Evolutionary conservation across 2,888 invertebrate genomes (phyloP).

Genomic region (Pollenia angustigena): DNA sequence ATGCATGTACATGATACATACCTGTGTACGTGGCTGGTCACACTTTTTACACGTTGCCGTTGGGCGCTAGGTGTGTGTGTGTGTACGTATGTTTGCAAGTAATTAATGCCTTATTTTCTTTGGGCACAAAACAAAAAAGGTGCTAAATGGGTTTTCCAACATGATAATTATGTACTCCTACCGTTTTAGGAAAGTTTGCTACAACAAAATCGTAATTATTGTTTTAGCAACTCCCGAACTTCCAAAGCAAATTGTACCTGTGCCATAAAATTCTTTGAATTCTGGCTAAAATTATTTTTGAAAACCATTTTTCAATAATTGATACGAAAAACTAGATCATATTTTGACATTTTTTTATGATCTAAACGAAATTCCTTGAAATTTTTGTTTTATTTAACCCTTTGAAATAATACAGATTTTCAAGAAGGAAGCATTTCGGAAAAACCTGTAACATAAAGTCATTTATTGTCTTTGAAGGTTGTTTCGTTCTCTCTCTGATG

Average conservation of each 20-base stretch:
- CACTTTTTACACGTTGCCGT: conserved; percentile 41
- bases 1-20: not conserved
- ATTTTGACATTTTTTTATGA: conserved; percentile 56
- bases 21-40: conserved; percentile 5
- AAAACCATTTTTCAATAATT: conserved; percentile 29
- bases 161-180: conserved; percentile 76
- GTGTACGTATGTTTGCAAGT: conserved; percentile 6
- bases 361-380: conserved; percentile 32
- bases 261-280: conserved; percentile 37
- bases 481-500: not conserved
- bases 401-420: conserved; percentile 5
- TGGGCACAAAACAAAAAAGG: conserved; percentile 76
- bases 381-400: conserved; percentile 5
- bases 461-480: conserved; percentile 6
- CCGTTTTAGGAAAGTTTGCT: conserved; percentile 6
- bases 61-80: not conserved
- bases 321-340: conserved; percentile 45
- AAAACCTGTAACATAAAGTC: conserved; percentile 50
- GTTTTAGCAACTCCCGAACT: not conserved
- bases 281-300: conserved; percentile 1
- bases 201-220: conserved; percentile 19
- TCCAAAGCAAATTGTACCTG: conserved; percentile 19
- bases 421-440: conserved; percentile 8
- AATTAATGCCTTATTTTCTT: conserved; percentile 51
- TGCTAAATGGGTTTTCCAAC: conserved; percentile 78